Evolutionary conservation across 2,113 vertebrate species (phyloP), one percentile per base, ranked within the genome.

Genomic region (Patagioenas fasciata): DNA sequence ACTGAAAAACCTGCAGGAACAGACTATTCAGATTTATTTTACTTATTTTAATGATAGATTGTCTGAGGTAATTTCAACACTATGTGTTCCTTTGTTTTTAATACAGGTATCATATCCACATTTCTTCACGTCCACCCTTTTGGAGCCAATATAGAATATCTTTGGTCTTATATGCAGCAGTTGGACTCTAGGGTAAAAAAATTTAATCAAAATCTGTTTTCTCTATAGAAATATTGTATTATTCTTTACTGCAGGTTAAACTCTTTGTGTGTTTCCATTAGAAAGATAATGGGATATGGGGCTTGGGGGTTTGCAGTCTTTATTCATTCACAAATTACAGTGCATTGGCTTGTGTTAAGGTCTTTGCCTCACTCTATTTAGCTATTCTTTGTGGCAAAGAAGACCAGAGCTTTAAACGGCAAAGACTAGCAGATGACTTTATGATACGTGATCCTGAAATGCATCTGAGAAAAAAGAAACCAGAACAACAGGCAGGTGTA

Each of bases 91-190:
- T 97, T 95, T 96, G 47, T 94, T 97, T 96, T 96, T 94, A 92
- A 95, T 90, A 34, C 98, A 99, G 99, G 99, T 84, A 98, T 99
- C 88, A 99, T 99, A 95, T 99, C 99, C 25, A 99, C 99, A 17
- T 99, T 99, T 97, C 99, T 99, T 74, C 99, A 99, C 6, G 99
- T 99, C 40, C 99, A 99, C 90, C 99, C 99, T 21, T 99, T 99
- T 24, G 99, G 99, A 92, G 99, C 99, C 64, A 99, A 99, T 91
- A 99, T 99, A 67, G 99, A 99, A 80, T 99, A 99, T 79, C 98
- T 99, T 64, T 99, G 99, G 99, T 99, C 99, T 8, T 99, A 99
- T 90, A 98, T 99, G 91, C 99, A 99, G 97, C 99, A 99, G 92
- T 96, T 99, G 97, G 99, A 99, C 97, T 98, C 99, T 4, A 99